Evolutionary conservation across 2,113 vertebrate genomes (phyloP), one percentile per base, ranked within the genome.

Genomic region (Donacobius atricapilla): DNA sequence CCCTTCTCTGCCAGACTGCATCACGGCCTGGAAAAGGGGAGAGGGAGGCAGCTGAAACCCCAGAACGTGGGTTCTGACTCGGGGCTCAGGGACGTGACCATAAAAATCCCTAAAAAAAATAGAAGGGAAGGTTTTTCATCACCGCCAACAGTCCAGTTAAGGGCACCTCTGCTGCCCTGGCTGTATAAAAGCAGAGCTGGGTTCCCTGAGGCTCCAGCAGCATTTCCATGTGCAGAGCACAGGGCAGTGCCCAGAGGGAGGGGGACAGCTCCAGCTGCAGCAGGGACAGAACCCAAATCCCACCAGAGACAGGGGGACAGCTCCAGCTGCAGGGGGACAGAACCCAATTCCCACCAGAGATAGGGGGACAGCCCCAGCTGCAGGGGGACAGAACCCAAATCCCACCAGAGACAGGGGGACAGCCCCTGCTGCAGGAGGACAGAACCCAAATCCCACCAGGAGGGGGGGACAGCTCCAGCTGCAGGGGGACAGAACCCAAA

Each of bases 201-300:
- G 47, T 0, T 68, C 31, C 18, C 16, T 1, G 0, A 30, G 39
- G 42, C 20, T 64, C 25, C 6, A 9, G 64, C 30, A 71, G 25
- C 11, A 30, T 45, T 33, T 48, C 27, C 20, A 0, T 0, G 3
- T 9, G 56, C 40, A 4, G 0, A 39, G 25, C 7, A 1, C 30
- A 27, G 57, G 48, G 2, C 24, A 27, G 53, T 3, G 23, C 54
- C 39, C 31, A 24, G 57, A 35, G n/a, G 5, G 58, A 60, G 35
- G 15, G 3, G 33, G 47, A 50, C 3, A 35, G 47, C 6, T 61
- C 47, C 6, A 3, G 10, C n/a, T 13, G 12, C 35, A 10, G 37
- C 22, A 11, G 39, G 45, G 33, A 35, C 48, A 88, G 75, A 64
- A 7, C 17, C 39, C 21, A 1, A 0, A 39, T 6, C 15, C 5